Base-by-base conservation (phyloP, 2,113 vertebrate species). In the Struthidea cinerea region DNA sequence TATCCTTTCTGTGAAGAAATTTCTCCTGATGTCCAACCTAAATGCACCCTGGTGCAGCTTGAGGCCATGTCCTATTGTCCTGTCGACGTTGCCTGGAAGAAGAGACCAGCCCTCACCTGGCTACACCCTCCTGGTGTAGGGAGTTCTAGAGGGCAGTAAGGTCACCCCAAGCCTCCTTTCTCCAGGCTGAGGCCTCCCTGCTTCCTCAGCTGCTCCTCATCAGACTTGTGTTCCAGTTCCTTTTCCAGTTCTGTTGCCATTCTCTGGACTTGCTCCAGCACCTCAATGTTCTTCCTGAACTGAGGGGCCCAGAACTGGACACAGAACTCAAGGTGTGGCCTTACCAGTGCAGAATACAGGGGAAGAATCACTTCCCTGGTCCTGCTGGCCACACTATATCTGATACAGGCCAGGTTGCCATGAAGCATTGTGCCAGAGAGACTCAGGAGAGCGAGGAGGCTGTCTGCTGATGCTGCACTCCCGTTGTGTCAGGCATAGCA, bases 401-500 rank as follows among this genome's bases (percentile, higher is more conserved):
- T 68, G 7, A 8, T 22, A 17, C 13, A 53, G 46, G n/a, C n/a
- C n/a, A 18, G 61, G 53, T 26, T 47, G 24, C 24, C 47, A 9
- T 27, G 7, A 23, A 56, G 21, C 44, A 3, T 11, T 9, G 60
- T 5, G 21, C 46, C 14, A 4, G 16, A 21, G 55, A 61, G 55
- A 4, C 20, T 55, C 17, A 1, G 53, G 39, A 35, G 21, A 9
- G 11, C 0, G 2, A 71, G 39, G 47, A 7, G 53, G 44, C 53
- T 73, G 39, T 8, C 30, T 42, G 28, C 20, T 75, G 33, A 9
- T 49, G 47, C 73, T 41, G 37, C 6, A 1, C 30, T 39, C 39
- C 15, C 9, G 1, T 5, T 3, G 7, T 33, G 32, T 33, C 61
- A 53, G 37, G 11, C 42, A 16, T 0, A 3, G n/a, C 16, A 22